Conservation (phyloP, 2,888 invertebrate genomes). For the Alloscopus bannaensis region DNA sequence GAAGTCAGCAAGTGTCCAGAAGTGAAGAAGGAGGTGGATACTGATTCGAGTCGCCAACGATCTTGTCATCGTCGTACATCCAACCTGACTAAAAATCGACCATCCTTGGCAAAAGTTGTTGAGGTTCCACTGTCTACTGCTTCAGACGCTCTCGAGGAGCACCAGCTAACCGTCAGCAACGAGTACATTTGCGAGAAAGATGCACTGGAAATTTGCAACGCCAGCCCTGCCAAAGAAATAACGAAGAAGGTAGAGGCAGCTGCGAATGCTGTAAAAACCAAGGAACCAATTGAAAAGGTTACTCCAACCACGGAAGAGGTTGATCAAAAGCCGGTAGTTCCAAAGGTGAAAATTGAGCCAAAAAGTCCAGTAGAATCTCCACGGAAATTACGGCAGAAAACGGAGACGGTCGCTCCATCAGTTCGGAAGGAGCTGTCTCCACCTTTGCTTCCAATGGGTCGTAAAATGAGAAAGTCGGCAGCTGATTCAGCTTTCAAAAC, state of each 20-base stretch:
- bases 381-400: too few species aligned
- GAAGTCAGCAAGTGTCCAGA: not conserved
- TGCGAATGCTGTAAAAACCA: too few species aligned
- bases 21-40: constrained; percentile 3
- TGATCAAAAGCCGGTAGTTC: not conserved
- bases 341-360: not conserved
- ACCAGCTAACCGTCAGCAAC: constrained; percentile 37
- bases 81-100: not conserved
- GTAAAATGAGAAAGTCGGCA: constrained; percentile 49
- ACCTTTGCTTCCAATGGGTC: constrained; percentile 29
- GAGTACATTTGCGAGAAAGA: not conserved
- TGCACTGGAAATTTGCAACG: not conserved
- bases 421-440: constrained; percentile 6
- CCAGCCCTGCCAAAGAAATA: not conserved
- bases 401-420: not conserved
- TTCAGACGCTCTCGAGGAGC: constrained; percentile 30
- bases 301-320: not conserved
- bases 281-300: not conserved
- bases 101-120: constrained; percentile 36
- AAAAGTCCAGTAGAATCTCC: not conserved
- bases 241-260: not conserved
- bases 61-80: constrained; percentile 4
- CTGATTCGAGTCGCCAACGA: constrained; percentile 23
- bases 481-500: constrained; percentile 49
- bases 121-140: constrained; percentile 31